These are phyloP conservation scores for Megalops atlanticus DNA, from an alignment of 2,113 vertebrate genomes.

Conservation along the genomic window DNA sequence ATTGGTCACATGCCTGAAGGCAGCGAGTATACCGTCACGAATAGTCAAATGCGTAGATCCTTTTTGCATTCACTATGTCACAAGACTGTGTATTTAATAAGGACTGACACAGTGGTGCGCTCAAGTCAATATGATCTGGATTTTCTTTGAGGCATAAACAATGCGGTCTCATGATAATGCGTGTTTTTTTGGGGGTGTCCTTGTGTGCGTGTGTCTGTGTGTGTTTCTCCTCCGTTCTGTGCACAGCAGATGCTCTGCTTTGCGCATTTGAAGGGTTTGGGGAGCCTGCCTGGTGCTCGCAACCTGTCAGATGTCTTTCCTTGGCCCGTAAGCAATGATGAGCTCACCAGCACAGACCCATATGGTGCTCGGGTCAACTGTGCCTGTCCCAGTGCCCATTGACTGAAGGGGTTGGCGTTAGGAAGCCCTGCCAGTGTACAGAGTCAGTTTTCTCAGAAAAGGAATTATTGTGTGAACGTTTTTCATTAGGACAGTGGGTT, in stretches of 20 bases:
- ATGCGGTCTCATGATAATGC: no score
- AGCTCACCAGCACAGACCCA: conserved; percentile 43
- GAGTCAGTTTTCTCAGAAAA: neutral
- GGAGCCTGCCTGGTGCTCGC: conserved; percentile 27
- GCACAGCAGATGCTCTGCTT: neutral
- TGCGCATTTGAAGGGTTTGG: conserved; percentile 8
- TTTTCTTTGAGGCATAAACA: neutral
- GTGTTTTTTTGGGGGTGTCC: no score
- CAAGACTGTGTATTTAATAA: neutral
- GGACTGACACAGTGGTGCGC: neutral
- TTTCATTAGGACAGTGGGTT: neutral
- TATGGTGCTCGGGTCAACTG: conserved; percentile 39
- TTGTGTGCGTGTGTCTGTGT: neutral
- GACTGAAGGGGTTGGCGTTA: conserved; percentile 2
- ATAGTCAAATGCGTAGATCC: neutral
- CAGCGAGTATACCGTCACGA: neutral
- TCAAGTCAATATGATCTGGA: neutral
- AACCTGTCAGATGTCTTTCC: conserved; percentile 35
- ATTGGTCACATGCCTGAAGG: neutral
- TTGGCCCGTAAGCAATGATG: conserved; percentile 40
- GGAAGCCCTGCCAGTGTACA: neutral
- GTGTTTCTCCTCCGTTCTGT: neutral
- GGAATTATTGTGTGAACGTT: neutral
- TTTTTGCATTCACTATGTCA: neutral
- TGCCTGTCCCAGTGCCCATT: neutral